A percentile compares a stretch with the other conserved stretches of the same genome.
These are phyloP conservation scores for Catocala fraxini DNA, from an alignment of 2,888 invertebrate genomes.

Conservation along the genomic window DNA sequence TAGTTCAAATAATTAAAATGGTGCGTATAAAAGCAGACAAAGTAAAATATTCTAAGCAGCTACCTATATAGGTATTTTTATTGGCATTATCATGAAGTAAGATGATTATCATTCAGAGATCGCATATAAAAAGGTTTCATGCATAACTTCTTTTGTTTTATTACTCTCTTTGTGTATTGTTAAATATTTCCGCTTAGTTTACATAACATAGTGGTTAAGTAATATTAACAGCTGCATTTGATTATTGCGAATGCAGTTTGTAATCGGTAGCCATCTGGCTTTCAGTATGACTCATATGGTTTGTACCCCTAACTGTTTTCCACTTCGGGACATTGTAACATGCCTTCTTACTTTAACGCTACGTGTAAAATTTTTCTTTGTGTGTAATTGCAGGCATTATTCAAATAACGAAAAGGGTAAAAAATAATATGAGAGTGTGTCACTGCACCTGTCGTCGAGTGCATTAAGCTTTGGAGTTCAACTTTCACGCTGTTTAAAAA, in stretches of 20 bases:
- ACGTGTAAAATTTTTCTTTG: conserved; percentile 24
- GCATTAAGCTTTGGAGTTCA: background rate
- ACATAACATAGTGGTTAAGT: conserved; percentile 54
- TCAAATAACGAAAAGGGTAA: conserved; percentile 10
- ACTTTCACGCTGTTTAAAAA: no score
- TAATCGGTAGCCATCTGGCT: conserved; percentile 65
- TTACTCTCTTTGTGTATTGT: conserved; percentile 11
- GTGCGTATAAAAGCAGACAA: no score
- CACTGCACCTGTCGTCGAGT: background rate
- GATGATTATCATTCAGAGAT: no score
- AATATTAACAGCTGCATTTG: conserved; percentile 64
- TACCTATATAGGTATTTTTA: no score
- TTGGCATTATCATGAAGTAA: no score
- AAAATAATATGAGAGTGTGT: conserved; percentile 1
- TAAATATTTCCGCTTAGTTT: conserved; percentile 40
- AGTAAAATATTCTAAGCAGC: no score
- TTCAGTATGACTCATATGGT: conserved; percentile 57
- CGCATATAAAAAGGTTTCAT: no score
- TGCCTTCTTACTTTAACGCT: no score
- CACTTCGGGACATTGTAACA: conserved; percentile 23
- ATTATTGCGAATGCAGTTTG: conserved; percentile 65
- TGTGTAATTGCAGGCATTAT: conserved; percentile 20
- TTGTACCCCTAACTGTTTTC: conserved; percentile 37
- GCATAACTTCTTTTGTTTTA: background rate
- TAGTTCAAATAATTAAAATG: no score